Base-by-base conservation (phyloP, 2,797 vertebrate species). In the Centroberyx gerrardi region DNA sequence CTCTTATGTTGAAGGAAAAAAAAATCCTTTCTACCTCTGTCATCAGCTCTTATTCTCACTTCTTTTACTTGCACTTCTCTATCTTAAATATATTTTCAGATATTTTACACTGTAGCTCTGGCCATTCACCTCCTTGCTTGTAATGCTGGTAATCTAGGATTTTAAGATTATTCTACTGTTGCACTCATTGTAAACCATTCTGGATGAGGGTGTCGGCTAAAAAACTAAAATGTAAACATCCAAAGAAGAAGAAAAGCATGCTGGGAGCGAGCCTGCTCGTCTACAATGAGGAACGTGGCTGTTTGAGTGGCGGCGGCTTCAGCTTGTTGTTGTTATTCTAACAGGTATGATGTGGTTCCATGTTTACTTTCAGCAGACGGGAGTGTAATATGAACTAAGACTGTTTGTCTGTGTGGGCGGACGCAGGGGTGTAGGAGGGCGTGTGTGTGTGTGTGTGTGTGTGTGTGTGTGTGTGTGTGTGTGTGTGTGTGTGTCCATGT, bases 261-360 rank as follows among this genome's bases (percentile, higher is more conserved):
- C 33, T 52, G 22, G 17, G 17, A 55, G 4, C 12, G 18, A 60
- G 51, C 38, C 49, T 56, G 72, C 44, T 15, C 51, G 66, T 65
- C 52, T 7, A 28, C 58, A 65, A 12, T 15, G 27, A 61, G 38
- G 22, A 6, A 13, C 27, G 4, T 13, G 27, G 53, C 53, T 55
- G 28, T 29, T 46, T 2, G 28, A n/a, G 15, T n/a, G 9, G 44
- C 51, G 49, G 74, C 17, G 0, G 2, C 46, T 74, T 46, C 59
- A 59, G 48, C 48, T 60, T 66, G 60, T 71, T 84, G 73, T 65
- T 85, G 67, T 81, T 84, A 53, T 80, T 84, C 42, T 33, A 79
- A 63, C 62, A 76, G 52, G 44, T 66, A 76, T 78, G 64, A 82
- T 79, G 78, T 59, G 73, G 42, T 40, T 44, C 67, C 29, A 27